Evolutionary conservation across 2,113 vertebrate genomes (phyloP).

Genomic region (Panthera tigris): DNA sequence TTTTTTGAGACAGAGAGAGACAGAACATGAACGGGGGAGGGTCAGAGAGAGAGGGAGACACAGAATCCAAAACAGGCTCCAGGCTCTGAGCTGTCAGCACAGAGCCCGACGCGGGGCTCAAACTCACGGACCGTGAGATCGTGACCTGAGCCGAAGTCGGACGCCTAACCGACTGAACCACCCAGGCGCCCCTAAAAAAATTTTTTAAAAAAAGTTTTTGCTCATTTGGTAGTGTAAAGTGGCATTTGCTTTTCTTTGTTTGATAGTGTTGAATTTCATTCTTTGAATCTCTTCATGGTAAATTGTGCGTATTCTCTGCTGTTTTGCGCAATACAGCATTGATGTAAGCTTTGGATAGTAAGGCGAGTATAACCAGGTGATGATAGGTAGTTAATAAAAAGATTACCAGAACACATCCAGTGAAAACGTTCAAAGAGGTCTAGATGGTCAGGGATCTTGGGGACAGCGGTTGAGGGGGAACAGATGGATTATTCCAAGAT

Average conservation of each 20-base stretch:
- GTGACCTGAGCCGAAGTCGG: too few relatives aligned
- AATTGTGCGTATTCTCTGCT: not conserved
- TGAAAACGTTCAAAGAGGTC: not conserved
- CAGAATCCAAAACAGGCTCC: too few relatives aligned
- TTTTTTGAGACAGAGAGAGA: too few relatives aligned
- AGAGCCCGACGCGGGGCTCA: too few relatives aligned
- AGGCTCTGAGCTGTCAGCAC: too few relatives aligned
- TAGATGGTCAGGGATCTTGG: not conserved
- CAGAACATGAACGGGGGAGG: too few relatives aligned
- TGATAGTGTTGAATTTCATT: not conserved
- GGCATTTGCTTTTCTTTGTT: not conserved
- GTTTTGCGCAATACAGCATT: not conserved
- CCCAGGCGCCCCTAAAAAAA: too few relatives aligned
- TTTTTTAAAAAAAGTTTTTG: not conserved
- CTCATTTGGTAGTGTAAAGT: slow-evolving; percentile 24
- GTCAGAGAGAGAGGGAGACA: too few relatives aligned
- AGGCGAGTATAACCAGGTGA: not conserved
- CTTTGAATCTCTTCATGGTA: not conserved
- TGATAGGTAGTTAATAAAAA: not conserved
- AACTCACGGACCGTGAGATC: too few relatives aligned
- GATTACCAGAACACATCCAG: not conserved
- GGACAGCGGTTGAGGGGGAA: not conserved
- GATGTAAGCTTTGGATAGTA: slow-evolving; percentile 1
- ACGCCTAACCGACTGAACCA: too few relatives aligned
- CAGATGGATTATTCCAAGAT: not conserved